Percentiles rank a stretch among this genome's conserved stretches.
phyloP scores from a whole-genome alignment of 1,140 invertebrate genomes.

The Drosophila ercepeae region DNA sequence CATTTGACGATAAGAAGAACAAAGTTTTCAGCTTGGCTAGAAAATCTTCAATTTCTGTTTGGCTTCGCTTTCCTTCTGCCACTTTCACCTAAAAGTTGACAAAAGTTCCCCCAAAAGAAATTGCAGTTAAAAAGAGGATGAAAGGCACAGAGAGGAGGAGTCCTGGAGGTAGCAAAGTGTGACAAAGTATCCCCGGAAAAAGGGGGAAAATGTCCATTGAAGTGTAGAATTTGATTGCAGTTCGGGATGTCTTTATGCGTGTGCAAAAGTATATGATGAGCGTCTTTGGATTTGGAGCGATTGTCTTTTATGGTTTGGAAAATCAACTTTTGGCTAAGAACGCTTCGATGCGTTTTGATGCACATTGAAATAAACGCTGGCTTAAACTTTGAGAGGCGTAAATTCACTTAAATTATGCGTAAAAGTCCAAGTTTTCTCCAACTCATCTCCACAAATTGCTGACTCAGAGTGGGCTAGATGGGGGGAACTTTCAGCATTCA shows the following conservation, averaged over 20 bases:
- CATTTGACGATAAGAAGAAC: slow-evolving; percentile 49
- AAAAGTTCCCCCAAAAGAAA: slow-evolving; percentile 43
- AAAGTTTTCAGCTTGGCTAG: slow-evolving; percentile 47
- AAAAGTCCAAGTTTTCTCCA: slow-evolving; percentile 43
- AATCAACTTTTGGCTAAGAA: slow-evolving; percentile 73
- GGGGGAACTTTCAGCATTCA: neutral
- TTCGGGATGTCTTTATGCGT: slow-evolving; percentile 79
- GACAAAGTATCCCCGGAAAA: slow-evolving; percentile 57
- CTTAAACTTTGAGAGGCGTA: slow-evolving; percentile 72
- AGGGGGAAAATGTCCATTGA: slow-evolving; percentile 63
- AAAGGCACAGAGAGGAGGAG: slow-evolving; percentile 1
- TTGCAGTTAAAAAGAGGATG: slow-evolving; percentile 41
- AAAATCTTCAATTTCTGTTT: slow-evolving; percentile 64
- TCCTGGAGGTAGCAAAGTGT: slow-evolving; percentile 56
- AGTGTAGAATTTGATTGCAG: slow-evolving; percentile 82
- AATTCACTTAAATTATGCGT: slow-evolving; percentile 81
- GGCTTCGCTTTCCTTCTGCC: slow-evolving; percentile 29
- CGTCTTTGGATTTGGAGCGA: slow-evolving; percentile 62
- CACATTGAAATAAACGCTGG: slow-evolving; percentile 14
- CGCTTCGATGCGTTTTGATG: slow-evolving; percentile 62
- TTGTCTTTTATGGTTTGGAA: slow-evolving; percentile 82
- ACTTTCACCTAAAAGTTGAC: slow-evolving; percentile 79
- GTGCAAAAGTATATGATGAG: slow-evolving; percentile 53
- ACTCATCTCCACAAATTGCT: slow-evolving; percentile 63
- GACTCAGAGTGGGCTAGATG: slow-evolving; percentile 46